Evolutionary conservation across 2,113 vertebrate species (phyloP), one percentile per base, ranked within the genome.

Genomic region (Rhinolophus sinicus): DNA sequence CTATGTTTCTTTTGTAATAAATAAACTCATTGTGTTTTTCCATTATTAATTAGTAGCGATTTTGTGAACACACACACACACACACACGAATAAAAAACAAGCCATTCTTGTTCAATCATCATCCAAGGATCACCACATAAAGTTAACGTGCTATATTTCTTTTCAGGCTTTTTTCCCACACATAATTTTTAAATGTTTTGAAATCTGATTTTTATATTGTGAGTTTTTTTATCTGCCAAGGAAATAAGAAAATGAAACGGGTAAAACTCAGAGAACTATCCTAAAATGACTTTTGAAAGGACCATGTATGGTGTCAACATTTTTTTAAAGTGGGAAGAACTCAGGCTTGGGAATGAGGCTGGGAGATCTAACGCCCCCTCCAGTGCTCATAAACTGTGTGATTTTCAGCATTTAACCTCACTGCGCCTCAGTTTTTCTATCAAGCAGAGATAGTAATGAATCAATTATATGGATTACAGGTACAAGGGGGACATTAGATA

Each of bases 191-290:
- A 13, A 12, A 12, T 90, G 21, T 38, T 93, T 54, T 88, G 72
- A 88, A 89, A 83, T 75, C 19, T 62, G 38, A 65, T 73, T 84
- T 90, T 92, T 77, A 35, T 93, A 44, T 60, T 47, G 24, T 84
- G 35, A 93, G 26, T 26, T 16, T 65, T 88, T 64, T 93, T 90
- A 88, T 80, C 88, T 93, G 35, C 54, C 81, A 90, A 75, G n/a
- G 21, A 83, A 56, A 93, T 75, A 58, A 73, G 50, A 80, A 56
- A 18, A 62, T 26, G 30, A 86, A 58, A 90, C 11, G 2, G 2
- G 22, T 22, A 26, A 44, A 38, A 16, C 13, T 19, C 14, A 44
- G 22, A 86, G 54, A 69, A 58, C 18, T 47, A 1, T 11, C 40
- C 47, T 73, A 24, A 44, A 89, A 30, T 44, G 73, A 52, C 33